Evolutionary conservation across 2,888 invertebrate species (phyloP), one percentile per base, ranked within the genome.

Genomic region (Campopleginae sp.): DNA sequence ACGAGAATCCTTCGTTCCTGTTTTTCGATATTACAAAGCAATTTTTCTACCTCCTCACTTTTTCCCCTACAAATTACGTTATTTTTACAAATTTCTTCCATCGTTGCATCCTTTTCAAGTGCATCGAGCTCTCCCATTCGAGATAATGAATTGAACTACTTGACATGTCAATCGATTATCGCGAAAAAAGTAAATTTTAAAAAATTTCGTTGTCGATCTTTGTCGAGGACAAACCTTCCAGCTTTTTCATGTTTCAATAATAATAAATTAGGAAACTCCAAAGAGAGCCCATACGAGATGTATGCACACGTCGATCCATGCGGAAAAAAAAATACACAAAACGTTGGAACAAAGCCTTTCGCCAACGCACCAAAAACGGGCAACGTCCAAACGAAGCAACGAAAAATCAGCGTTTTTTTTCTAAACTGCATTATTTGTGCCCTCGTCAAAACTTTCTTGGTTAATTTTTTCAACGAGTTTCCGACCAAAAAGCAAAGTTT

Each of bases 1-100:
- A 33, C 70, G 12, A 31, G 42, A 23, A 70, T 84, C 46, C 12
- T 46, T 46, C 46, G 51, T 76, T 38, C 8, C 61, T 48, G 48
- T 31, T 70, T 77, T 68, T 66, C 2, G n/a, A 44, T 19, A 77
- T 77, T 68, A 77, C 19, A n/a, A 65, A 48, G 17, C n/a, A 77
- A 33, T 38, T 54, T 77, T 61, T 4, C n/a, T 70, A 48, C 31
- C 46, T 8, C 38, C 12, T 19, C 23, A 17, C 46, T 44, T 68
- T 23, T 58, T 8, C 44, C 1, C 6, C 44, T 27, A 46, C 17
- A 68, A 44, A 27, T 44, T 46, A 44, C 17, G 14, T 44, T 44
- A 23, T 68, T 68, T 68, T 68, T 27, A 0, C 38, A 44, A 42
- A 58, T 58, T 58, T 58, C 12, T 58, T 14, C 0, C 1, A 58